phyloP scores from a whole-genome alignment of 1,140 invertebrate genomes.

The Drosophila rhopaloa region DNA sequence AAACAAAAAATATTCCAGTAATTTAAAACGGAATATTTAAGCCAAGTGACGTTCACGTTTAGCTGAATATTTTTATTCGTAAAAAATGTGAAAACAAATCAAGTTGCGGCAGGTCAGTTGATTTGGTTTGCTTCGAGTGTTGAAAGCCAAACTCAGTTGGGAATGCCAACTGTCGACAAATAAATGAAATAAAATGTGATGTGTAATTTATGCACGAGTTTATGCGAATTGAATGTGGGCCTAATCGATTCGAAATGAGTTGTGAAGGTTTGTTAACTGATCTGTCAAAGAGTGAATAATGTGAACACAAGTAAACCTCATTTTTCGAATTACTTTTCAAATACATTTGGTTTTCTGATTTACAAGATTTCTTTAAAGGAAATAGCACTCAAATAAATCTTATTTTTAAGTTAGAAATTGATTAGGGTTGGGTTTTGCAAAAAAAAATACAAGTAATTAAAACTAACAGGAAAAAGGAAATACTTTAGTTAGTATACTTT shows the following conservation, averaged over 20 bases:
- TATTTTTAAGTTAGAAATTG: neutral
- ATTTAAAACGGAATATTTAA: constrained; percentile 51
- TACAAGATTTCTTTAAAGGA: too few species aligned
- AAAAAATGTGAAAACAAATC: constrained; percentile 29
- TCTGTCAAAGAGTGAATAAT: constrained; percentile 20
- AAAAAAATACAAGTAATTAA: too few species aligned
- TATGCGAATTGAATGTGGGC: constrained; percentile 23
- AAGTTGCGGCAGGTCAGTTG: constrained; percentile 70
- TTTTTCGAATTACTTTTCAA: neutral
- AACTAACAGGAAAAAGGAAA: too few species aligned
- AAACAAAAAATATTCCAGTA: constrained; percentile 42
- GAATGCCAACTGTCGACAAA: constrained; percentile 50
- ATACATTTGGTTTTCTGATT: too few species aligned
- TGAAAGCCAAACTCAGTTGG: constrained; percentile 49
- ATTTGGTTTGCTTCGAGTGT: constrained; percentile 26
- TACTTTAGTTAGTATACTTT: too few species aligned
- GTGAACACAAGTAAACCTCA: neutral
- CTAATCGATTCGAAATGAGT: constrained; percentile 29
- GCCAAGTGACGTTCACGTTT: constrained; percentile 40
- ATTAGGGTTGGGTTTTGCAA: too few species aligned
- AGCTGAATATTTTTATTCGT: constrained; percentile 30
- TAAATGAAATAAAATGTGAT: constrained; percentile 23
- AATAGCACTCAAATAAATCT: too few species aligned
- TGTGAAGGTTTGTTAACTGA: constrained; percentile 47
- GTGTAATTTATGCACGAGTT: constrained; percentile 26